Evolutionary conservation across 2,113 vertebrate species (phyloP).

Genomic region (Panurus biarmicus): DNA sequence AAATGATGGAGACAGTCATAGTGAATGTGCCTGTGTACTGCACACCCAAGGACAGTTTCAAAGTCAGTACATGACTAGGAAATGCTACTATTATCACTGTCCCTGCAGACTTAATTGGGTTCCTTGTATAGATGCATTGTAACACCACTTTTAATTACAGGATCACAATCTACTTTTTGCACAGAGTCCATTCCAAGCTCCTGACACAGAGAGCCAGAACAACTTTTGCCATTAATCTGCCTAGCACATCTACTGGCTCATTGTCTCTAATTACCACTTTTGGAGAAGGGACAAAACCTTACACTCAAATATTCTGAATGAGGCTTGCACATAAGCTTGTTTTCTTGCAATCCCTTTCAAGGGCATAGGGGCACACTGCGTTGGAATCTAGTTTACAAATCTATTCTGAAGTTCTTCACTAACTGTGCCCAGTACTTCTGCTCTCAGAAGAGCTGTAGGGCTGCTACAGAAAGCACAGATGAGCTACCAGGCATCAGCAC

Average conservation of each 20-base stretch:
- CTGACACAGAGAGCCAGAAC: neutral
- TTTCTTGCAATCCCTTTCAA: neutral
- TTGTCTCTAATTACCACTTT: neutral
- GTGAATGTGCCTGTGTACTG: neutral
- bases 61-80: neutral
- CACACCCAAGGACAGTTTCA: neutral
- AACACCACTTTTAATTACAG: slow-evolving; percentile 28
- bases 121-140: neutral
- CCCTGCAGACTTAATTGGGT: neutral
- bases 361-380: neutral
- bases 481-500: neutral
- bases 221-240: neutral
- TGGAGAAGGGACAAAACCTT: neutral
- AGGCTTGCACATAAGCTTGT: neutral
- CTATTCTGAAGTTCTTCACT: neutral
- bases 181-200: neutral
- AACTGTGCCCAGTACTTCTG: accelerated
- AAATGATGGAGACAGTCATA: neutral
- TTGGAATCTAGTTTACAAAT: neutral
- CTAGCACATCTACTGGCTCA: neutral
- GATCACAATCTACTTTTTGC: neutral
- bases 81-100: neutral
- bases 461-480: neutral
- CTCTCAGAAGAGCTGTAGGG: neutral
- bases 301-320: neutral